Evolutionary conservation across 2,113 vertebrate genomes (phyloP).

Genomic region (Xenopus borealis): DNA sequence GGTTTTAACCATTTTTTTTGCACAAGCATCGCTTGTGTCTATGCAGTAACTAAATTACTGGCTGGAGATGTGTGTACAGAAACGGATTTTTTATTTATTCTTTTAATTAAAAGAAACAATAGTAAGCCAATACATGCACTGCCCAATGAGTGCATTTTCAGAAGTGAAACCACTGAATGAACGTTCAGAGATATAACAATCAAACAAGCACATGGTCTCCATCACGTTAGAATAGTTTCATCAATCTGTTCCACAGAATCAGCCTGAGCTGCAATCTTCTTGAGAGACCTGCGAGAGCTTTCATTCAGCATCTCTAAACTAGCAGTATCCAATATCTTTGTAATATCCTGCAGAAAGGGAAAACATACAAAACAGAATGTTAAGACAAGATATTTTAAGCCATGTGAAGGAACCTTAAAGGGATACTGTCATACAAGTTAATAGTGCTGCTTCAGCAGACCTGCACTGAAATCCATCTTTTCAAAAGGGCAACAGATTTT

Average conservation of each 20-base stretch:
- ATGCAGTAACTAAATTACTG: neutral
- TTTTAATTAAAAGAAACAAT: slow-evolving; percentile 22
- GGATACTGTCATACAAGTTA: no score
- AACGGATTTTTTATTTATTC: neutral
- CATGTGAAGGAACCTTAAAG: no score
- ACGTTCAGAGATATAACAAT: slow-evolving; percentile 33
- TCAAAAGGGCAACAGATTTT: no score
- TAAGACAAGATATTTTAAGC: no score
- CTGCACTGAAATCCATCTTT: no score
- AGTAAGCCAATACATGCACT: slow-evolving; percentile 46
- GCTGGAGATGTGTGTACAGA: neutral
- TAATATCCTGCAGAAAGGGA: slow-evolving; percentile 66
- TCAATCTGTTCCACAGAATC: slow-evolving; percentile 93
- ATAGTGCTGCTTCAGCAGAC: no score
- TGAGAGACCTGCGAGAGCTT: slow-evolving; percentile 86
- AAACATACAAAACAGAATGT: neutral
- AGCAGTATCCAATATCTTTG: slow-evolving; percentile 85
- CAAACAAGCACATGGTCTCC: slow-evolving; percentile 27
- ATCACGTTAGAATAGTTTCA: slow-evolving; percentile 95
- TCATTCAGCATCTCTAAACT: slow-evolving; percentile 89
- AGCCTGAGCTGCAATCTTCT: slow-evolving; percentile 81
- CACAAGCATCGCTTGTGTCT: neutral
- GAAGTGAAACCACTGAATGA: slow-evolving; percentile 59
- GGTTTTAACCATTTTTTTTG: neutral
- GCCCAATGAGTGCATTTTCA: slow-evolving; percentile 69